Evolutionary conservation across 2,113 vertebrate genomes (phyloP), one percentile per base, ranked within the genome.

Genomic region (Notothenia rossii): DNA sequence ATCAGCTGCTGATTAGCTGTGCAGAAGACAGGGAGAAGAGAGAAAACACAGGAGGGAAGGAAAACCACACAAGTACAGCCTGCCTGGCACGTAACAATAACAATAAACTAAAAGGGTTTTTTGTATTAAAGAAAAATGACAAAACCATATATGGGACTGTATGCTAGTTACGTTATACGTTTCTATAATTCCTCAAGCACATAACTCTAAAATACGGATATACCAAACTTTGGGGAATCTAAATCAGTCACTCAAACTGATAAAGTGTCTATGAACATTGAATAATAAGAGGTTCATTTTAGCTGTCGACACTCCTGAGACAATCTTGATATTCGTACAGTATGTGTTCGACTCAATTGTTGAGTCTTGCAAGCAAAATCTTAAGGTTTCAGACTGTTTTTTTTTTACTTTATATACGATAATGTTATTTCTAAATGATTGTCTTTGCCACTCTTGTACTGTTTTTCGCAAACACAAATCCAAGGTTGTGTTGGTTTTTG

Each of bases 201-300:
- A 66, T 76, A 61, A 56, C 69, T 64, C 48, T 45, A 64, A 40
- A 66, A 71, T 51, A 65, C 66, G 58, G 49, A 72, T 77, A 81
- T 65, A 72, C 8, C 22, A 71, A 62, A 50, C 54, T 20, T 51
- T 10, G 2, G 69, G 64, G 64, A 58, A 51, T 78, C 4, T 13
- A 20, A 72, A 83, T 15, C 51, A 43, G 36, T 36, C 15, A 33
- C 25, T 33, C 0, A 1, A 43, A 53, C 72, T 63, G 72, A 55
- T 54, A 25, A 74, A 46, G 12, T 18, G 55, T 68, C 25, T 46
- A 66, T 4, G 40, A 15, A 66, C n/a, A 60, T n/a, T 45, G 15
- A 51, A 62, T 50, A 53, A 62, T 22, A 14, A 29, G 66, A 20
- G 36, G 49, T 55, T 18, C 8, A 0, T 40, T 10, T 67, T 36